phyloP scores from a whole-genome alignment of 1,140 invertebrate genomes.

The Vanessa tameamea region DNA sequence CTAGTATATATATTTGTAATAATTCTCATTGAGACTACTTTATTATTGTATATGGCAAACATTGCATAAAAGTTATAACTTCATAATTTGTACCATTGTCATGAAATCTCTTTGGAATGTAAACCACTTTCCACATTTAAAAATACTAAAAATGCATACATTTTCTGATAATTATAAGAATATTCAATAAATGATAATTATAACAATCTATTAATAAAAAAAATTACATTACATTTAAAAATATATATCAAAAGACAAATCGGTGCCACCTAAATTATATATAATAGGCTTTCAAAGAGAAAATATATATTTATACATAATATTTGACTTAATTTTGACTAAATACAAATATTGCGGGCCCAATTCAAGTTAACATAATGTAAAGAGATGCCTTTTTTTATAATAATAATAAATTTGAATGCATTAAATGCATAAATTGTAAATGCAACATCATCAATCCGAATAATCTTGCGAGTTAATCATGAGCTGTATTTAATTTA shows the following conservation, averaged over 20 bases:
- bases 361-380: neutral
- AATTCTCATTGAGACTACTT: constrained; percentile 1
- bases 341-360: neutral
- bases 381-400: no score
- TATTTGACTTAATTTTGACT: neutral
- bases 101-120: constrained; percentile 32
- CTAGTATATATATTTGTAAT: neutral
- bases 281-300: neutral
- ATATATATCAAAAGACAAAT: no score
- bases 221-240: neutral
- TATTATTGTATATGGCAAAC: neutral
- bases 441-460: no score
- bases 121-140: constrained; percentile 4
- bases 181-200: neutral
- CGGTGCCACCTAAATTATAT: no score
- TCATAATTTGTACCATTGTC: constrained; percentile 22
- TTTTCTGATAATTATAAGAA: neutral
- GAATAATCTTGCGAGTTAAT: no score
- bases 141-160: neutral
- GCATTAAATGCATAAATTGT: no score
- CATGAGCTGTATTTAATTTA: neutral
- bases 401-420: no score
- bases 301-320: neutral
- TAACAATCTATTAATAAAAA: neutral
- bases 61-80: neutral